Conservation (phyloP, 1,140 invertebrate genomes). For the Diorhabda sublineata region DNA sequence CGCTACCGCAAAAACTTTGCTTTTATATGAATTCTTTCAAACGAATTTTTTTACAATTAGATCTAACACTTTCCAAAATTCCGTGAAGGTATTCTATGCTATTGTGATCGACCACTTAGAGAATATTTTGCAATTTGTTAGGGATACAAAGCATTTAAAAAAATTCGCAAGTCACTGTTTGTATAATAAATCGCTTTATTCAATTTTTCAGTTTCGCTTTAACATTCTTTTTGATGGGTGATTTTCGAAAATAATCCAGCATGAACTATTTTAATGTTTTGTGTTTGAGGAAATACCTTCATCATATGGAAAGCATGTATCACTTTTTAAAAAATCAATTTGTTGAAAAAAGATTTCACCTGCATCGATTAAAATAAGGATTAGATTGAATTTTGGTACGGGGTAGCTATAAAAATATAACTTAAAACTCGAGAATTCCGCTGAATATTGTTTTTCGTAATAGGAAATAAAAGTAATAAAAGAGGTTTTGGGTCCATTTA, state of each 20-base stretch:
- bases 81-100: neutral
- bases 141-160: neutral
- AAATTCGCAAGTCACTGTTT: constrained; percentile 13
- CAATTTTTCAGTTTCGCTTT: constrained; percentile 13
- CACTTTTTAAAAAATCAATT: neutral
- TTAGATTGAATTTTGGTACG: neutral
- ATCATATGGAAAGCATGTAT: neutral
- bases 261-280: constrained; percentile 16
- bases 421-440: too few species aligned
- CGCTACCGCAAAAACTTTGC: too few species aligned
- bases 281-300: constrained; percentile 9
- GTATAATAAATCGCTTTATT: constrained; percentile 13
- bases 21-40: too few species aligned
- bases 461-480: too few species aligned
- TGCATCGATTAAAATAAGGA: neutral
- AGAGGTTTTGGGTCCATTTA: too few species aligned
- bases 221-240: constrained; percentile 8
- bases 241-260: constrained; percentile 2
- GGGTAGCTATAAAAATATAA: too few species aligned
- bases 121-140: constrained; percentile 13
- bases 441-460: too few species aligned
- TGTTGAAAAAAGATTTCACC: constrained; percentile 1
- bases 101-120: neutral
- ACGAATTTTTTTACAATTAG: neutral
- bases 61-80: neutral